phyloP scores from a whole-genome alignment of 2,113 vertebrate species.

The Athene cunicularia region DNA sequence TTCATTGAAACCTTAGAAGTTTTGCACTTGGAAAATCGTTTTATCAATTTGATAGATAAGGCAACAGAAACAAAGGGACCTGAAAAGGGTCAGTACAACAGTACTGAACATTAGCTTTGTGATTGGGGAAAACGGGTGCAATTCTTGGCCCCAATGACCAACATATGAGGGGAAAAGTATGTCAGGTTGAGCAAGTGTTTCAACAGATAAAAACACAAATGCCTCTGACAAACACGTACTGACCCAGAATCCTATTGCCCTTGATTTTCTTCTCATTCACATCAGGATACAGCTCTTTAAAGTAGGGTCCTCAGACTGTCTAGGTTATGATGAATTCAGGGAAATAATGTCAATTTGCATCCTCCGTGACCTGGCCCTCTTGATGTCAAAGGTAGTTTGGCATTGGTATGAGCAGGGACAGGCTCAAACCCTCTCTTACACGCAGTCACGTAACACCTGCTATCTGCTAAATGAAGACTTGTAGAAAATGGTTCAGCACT shows the following conservation, averaged over 20 bases:
- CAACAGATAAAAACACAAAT: not conserved
- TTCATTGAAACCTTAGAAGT: not conserved
- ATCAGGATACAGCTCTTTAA: accelerated
- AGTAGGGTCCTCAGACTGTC: not conserved
- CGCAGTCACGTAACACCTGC: not conserved
- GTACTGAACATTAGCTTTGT: not conserved
- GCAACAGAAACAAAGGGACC: accelerated
- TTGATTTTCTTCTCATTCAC: not conserved
- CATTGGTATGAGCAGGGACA: not conserved
- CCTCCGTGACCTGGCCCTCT: not conserved
- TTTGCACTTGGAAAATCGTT: not conserved
- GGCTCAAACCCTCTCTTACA: not conserved
- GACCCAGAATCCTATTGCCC: accelerated
- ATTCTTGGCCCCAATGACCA: not conserved
- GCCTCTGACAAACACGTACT: not conserved
- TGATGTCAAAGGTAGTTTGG: not conserved
- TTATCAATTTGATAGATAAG: not conserved
- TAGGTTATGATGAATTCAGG: not conserved
- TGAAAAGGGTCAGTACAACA: not conserved
- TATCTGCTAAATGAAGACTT: slow-evolving; percentile 8
- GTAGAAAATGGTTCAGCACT: not conserved
- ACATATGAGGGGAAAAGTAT: not conserved
- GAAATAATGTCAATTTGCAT: not conserved
- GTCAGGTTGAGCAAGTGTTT: not conserved
- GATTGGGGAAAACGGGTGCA: not conserved